phyloP scores from a whole-genome alignment of 1,140 invertebrate genomes.

The Scaptomyza montana region DNA sequence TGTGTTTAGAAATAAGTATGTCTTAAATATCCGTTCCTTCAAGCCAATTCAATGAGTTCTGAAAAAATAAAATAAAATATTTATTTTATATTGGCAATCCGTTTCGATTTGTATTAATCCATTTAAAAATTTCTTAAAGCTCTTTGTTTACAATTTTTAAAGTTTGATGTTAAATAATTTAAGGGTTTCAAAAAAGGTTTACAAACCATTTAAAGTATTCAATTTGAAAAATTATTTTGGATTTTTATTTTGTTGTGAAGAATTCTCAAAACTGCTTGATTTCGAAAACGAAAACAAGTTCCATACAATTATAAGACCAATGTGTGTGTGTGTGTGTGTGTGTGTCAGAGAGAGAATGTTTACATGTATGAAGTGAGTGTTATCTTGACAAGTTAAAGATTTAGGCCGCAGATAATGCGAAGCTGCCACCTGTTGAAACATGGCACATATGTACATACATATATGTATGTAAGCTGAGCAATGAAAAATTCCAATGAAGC shows the following conservation, averaged over 20 bases:
- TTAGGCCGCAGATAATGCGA: constrained; percentile 39
- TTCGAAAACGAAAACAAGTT: constrained; percentile 14
- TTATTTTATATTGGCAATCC: background rate
- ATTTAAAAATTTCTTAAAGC: background rate
- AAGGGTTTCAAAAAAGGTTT: too few relatives aligned
- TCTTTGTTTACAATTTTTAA: background rate
- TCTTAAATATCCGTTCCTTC: constrained; percentile 12
- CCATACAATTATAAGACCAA: background rate
- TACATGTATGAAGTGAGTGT: constrained; percentile 4
- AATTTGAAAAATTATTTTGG: too few relatives aligned
- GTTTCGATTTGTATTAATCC: background rate
- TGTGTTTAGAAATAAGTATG: constrained; percentile 3
- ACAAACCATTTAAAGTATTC: too few relatives aligned
- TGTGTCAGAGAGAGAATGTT: background rate
- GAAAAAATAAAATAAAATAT: constrained; percentile 10
- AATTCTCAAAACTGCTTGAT: too few relatives aligned
- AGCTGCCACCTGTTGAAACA: constrained; percentile 34
- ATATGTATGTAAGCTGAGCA: background rate
- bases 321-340: background rate
- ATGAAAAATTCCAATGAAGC: too few relatives aligned
- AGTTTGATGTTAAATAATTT: too few relatives aligned
- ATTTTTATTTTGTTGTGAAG: too few relatives aligned
- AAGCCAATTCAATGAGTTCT: constrained; percentile 35
- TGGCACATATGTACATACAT: background rate
- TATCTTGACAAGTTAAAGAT: constrained; percentile 32